Evolutionary conservation across 2,888 invertebrate species (phyloP), one percentile per base, ranked within the genome.

Genomic region (Antitype chi): DNA sequence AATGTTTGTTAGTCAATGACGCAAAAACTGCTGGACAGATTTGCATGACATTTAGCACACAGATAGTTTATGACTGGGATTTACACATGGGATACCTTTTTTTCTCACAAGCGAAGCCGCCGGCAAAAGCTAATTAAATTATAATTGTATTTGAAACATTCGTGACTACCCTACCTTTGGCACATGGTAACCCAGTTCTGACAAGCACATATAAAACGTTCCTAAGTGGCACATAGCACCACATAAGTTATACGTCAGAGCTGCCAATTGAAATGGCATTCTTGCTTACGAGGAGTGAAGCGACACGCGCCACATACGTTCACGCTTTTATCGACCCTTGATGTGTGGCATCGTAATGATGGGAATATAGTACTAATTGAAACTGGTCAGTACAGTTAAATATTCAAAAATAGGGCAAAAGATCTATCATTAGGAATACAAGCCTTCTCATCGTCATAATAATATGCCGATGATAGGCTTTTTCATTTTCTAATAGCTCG

Each of bases 221-320:
- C 25, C 20, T 38, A 70, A 84, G 47, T 64, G 55, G 68, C 59
- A 70, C 66, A 72, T 53, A 77, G 47, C 85, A 74, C 64, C 70
- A 76, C 53, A 72, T 32, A 67, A 62, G 55, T 74, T 63, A 64
- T 47, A 78, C 75, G 55, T 76, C 76, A 82, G 75, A 81, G 71
- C 85, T 80, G 81, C 74, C 85, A 77, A 86, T 87, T 82, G 74
- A 69, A 85, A 80, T 80, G 82, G 80, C 85, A 89, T 88, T 81
- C 75, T 75, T 74, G 85, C 84, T 87, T 77, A 77, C 80, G 43
- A 74, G 63, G n/a, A 80, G 80, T 79, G 72, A 80, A 78, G 59
- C 79, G 71, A 76, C 90, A 87, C 85, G 84, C 84, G 84, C 84
- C 76, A 82, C 90, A 88, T 90, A 76, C 71, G 52, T 77, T 80